Evolutionary conservation across 2,888 invertebrate genomes (phyloP).

Genomic region (Zonitis immaculata): DNA sequence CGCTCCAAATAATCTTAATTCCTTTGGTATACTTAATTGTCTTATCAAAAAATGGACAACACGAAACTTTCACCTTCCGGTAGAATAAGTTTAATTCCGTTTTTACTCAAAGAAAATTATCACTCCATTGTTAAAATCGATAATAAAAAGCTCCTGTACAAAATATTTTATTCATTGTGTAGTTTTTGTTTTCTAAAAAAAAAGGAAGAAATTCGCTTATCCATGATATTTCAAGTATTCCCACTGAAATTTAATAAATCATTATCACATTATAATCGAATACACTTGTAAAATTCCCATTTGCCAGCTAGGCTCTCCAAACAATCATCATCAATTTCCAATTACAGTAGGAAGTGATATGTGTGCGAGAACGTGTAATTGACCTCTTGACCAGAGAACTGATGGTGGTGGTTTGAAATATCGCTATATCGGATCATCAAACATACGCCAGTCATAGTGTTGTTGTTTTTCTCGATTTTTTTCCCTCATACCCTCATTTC

Average conservation of each 20-base stretch:
- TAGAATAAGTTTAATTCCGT: too few species aligned
- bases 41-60: too few species aligned
- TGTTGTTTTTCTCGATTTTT: slow-evolving; percentile 33
- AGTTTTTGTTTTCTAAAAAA: too few species aligned
- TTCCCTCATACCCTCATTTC: slow-evolving; percentile 11
- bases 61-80: slow-evolving; percentile 13
- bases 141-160: too few species aligned
- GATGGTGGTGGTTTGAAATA: not conserved
- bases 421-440: slow-evolving; percentile 31
- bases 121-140: too few species aligned
- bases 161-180: too few species aligned
- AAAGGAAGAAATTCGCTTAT: too few species aligned
- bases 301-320: slow-evolving; percentile 7
- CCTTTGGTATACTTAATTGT: too few species aligned
- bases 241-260: slow-evolving; percentile 5
- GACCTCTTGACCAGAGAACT: not conserved
- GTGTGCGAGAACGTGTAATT: slow-evolving; percentile 8
- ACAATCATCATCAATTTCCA: slow-evolving; percentile 12
- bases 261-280: not conserved
- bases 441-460: slow-evolving; percentile 35
- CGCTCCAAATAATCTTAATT: not conserved
- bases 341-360: slow-evolving; percentile 12
- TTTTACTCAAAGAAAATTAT: too few species aligned
- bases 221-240: not conserved
- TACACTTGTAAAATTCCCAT: slow-evolving; percentile 11